A percentile compares a stretch with the other conserved stretches of the same genome.
Conservation (phyloP, 2,797 vertebrate species). For the Chelon auratus region DNA sequence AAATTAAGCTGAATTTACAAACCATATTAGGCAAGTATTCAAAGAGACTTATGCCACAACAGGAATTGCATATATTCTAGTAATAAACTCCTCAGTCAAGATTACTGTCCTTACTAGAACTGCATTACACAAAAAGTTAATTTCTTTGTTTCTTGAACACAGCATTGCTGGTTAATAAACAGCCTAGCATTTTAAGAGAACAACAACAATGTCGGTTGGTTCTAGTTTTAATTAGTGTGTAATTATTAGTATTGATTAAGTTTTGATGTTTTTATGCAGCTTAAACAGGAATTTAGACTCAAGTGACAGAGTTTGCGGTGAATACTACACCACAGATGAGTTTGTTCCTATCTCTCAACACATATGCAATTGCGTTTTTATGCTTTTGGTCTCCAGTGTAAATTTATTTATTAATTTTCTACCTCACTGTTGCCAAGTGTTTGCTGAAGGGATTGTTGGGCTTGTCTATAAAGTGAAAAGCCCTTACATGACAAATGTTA, state of each 20-base stretch:
- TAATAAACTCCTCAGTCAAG: background rate
- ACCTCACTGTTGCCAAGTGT: too few relatives aligned
- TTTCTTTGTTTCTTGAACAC: conserved; percentile 3
- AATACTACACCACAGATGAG: too few relatives aligned
- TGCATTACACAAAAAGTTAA: background rate
- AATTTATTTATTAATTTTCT: too few relatives aligned
- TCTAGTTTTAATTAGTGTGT: background rate
- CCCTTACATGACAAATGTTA: too few relatives aligned
- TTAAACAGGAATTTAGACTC: too few relatives aligned
- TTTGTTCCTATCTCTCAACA: too few relatives aligned
- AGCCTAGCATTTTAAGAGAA: background rate
- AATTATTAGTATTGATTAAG: conserved; percentile 8
- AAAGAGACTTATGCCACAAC: background rate
- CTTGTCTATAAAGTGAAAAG: too few relatives aligned
- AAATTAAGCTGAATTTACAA: conserved; percentile 12
- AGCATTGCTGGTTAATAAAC: conserved; percentile 8
- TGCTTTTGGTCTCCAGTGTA: too few relatives aligned
- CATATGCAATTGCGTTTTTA: too few relatives aligned
- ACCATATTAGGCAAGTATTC: background rate
- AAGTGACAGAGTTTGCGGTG: too few relatives aligned
- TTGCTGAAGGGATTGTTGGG: too few relatives aligned
- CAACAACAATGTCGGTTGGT: background rate
- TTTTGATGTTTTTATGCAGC: background rate
- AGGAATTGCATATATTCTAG: background rate
- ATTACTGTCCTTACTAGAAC: background rate